Evolutionary conservation across 2,888 invertebrate genomes (phyloP).

Genomic region (Galeruca laticollis): DNA sequence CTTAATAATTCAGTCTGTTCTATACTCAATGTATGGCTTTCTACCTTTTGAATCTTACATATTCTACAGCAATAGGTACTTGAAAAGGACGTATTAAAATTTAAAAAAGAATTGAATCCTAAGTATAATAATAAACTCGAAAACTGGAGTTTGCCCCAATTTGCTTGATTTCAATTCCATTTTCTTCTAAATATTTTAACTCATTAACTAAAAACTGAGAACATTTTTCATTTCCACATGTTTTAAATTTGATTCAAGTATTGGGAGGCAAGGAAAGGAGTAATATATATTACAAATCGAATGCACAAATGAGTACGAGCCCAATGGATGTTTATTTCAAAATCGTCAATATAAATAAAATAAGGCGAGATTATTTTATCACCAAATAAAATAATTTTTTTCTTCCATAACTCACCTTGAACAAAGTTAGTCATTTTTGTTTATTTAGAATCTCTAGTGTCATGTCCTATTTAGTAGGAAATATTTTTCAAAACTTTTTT

Average conservation of each 20-base stretch:
- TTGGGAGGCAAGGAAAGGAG: conserved; percentile 49
- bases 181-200: neutral
- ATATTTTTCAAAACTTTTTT: neutral
- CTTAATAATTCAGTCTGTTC: no score
- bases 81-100: no score
- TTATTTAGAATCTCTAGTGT: neutral
- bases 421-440: conserved; percentile 34
- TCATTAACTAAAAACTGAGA: no score
- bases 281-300: conserved; percentile 50
- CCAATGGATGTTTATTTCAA: conserved; percentile 51
- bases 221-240: no score
- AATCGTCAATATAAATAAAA: no score
- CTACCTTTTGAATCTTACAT: conserved; percentile 36
- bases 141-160: no score
- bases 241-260: conserved; percentile 47
- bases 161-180: no score
- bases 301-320: conserved; percentile 45
- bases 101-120: no score
- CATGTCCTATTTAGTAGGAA: neutral
- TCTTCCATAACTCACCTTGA: conserved; percentile 49
- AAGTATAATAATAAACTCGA: no score
- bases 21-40: conserved; percentile 1
- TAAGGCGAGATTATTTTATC: conserved; percentile 38
- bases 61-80: conserved; percentile 48
- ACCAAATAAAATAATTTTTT: conserved; percentile 44